Evolutionary conservation across 2,888 invertebrate species (phyloP), one percentile per base, ranked within the genome.

Genomic region (Crossocerus cetratus): DNA sequence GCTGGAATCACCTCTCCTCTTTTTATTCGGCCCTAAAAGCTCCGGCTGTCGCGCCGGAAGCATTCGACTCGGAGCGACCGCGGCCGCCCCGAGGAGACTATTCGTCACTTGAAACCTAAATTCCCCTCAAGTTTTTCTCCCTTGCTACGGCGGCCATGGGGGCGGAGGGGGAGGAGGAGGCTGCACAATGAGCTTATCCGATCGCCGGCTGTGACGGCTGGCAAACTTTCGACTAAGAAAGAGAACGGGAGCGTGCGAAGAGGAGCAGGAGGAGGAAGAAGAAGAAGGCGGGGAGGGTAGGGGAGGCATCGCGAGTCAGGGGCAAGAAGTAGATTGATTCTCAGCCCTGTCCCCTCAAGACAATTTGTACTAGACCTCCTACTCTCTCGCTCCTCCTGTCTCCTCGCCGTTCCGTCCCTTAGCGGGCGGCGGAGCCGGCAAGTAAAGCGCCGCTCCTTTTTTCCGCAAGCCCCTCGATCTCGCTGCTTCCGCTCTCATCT

Each of bases 321-420:
- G 78, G 83, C 82, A 86, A 84, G 82, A 82, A 84, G 83, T 86
- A 84, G 84, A 87, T 87, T 87, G 86, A 86, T 86, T 87, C 83
- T 81, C 81, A 77, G 76, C 79, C 77, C 80, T 81, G 82, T 83
- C 84, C 83, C 84, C 84, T 78, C 81, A 81, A 84, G 84, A 84
- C 85, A 86, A 87, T 87, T 86, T 87, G 85, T 87, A 86, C 83
- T 79, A 84, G 80, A 80, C 79, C 84, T 81, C 83, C 78, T 81
- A 76, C 81, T 80, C 76, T 1, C 32, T 32, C 32, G 32, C 32
- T 32, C 32, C 32, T 32, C 32, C 32, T 32, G 32, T 32, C 32
- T 32, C 32, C 32, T 32, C 77, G 68, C 80, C 81, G 83, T 83
- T 80, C n/a, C 16, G 79, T 85, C 77, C 81, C 84, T 83, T 85